Evolutionary conservation across 2,797 vertebrate species (phyloP).

Genomic region (Rousettus madagascariensis): DNA sequence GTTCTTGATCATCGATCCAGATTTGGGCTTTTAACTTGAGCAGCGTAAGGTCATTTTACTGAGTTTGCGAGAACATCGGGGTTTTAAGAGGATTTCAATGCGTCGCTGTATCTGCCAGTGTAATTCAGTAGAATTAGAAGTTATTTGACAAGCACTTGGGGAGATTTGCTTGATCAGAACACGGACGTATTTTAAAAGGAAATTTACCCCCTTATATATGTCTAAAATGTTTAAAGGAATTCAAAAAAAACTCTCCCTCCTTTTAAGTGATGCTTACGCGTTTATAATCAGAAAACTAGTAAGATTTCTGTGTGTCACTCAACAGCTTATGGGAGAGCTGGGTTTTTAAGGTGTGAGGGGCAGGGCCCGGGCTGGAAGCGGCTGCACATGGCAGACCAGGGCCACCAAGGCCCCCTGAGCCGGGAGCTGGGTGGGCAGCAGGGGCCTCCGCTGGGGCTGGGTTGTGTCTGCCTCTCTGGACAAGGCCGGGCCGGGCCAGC

Average conservation of each 20-base stretch:
- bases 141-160: background rate
- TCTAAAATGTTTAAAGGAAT: background rate
- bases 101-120: background rate
- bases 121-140: background rate
- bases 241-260: too few species aligned
- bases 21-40: background rate
- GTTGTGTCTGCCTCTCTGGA: background rate
- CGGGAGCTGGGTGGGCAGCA: too few species aligned
- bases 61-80: background rate
- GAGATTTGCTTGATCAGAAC: background rate
- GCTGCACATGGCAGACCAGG: rapidly evolving
- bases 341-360: background rate
- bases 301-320: background rate
- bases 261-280: background rate
- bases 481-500: background rate
- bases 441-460: background rate
- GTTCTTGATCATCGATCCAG: too few species aligned
- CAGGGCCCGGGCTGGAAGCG: background rate
- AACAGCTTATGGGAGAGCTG: background rate
- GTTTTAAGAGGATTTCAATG: background rate
- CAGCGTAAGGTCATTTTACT: rapidly evolving
- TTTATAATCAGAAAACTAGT: background rate
- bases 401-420: too few species aligned
- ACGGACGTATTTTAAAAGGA: background rate
- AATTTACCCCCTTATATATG: background rate